phyloP scores from a whole-genome alignment of 2,797 vertebrate species.

The Lutjanus argentimaculatus region DNA sequence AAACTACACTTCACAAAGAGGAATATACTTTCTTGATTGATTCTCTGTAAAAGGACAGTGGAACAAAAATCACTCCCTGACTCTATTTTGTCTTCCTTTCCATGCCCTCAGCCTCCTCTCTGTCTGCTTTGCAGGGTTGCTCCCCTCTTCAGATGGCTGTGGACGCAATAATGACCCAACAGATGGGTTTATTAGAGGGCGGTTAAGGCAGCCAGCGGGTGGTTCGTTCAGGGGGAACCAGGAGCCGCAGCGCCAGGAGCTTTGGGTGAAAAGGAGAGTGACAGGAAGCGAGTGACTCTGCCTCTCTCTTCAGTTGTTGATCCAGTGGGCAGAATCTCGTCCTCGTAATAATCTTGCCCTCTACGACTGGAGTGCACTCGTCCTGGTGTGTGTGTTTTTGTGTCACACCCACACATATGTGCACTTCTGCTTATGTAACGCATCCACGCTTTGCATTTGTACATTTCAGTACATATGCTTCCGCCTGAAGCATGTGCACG shows the following conservation, averaged over 20 bases:
- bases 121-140: conserved; percentile 68
- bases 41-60: conserved; percentile 8
- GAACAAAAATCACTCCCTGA: conserved; percentile 27
- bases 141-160: conserved; percentile 77
- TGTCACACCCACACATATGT: conserved; percentile 69
- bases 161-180: conserved; percentile 86
- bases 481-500: conserved; percentile 45
- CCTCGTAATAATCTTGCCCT: conserved; percentile 43
- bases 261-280: conserved; percentile 71
- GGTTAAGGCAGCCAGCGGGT: conserved; percentile 85
- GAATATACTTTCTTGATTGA: conserved; percentile 1
- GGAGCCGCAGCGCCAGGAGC: conserved; percentile 63
- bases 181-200: conserved; percentile 89
- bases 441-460: conserved; percentile 50
- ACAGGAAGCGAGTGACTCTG: conserved; percentile 59
- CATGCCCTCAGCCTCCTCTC: conserved; percentile 46
- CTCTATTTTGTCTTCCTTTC: conserved; percentile 23
- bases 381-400: conserved; percentile 32
- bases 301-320: conserved; percentile 53
- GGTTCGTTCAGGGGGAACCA: conserved; percentile 74
- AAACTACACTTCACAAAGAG: not conserved
- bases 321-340: conserved; percentile 54
- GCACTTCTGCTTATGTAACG: conserved; percentile 56
- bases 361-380: conserved; percentile 8
- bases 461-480: conserved; percentile 67